phyloP scores from a whole-genome alignment of 2,797 vertebrate genomes.

The Eleutherodactylus coqui region DNA sequence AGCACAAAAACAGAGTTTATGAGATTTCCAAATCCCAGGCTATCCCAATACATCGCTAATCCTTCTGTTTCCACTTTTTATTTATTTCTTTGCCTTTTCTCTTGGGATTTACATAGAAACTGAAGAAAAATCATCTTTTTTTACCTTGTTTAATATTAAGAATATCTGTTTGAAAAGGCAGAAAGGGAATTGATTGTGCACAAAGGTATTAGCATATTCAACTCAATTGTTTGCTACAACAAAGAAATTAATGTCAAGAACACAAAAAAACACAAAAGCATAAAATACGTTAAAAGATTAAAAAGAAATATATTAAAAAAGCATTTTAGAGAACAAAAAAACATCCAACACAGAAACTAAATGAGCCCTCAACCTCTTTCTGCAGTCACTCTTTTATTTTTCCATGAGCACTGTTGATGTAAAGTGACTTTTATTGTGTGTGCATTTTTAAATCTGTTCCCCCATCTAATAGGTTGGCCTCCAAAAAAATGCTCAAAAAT shows the following conservation, averaged over 20 bases:
- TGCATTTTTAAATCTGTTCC: too few relatives aligned
- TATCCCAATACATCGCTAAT: constrained; percentile 3
- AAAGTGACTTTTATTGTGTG: too few relatives aligned
- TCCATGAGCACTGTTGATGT: too few relatives aligned
- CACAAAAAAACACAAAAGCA: too few relatives aligned
- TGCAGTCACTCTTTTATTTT: too few relatives aligned
- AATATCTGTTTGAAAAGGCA: neutral
- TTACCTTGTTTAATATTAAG: neutral
- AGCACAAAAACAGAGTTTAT: constrained; percentile 18
- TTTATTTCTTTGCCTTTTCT: neutral
- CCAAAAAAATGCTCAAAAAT: too few relatives aligned
- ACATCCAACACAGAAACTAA: too few relatives aligned
- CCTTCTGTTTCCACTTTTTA: neutral
- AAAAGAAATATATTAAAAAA: too few relatives aligned
- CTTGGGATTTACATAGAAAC: neutral
- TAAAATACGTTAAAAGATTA: too few relatives aligned
- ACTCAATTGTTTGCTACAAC: neutral
- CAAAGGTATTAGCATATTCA: neutral
- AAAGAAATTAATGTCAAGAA: neutral
- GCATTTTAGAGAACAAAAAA: too few relatives aligned
- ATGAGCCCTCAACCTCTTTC: too few relatives aligned
- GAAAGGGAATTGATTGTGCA: neutral
- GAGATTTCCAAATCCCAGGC: constrained; percentile 11
- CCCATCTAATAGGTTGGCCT: too few relatives aligned
- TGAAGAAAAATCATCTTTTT: neutral